These are phyloP conservation scores for Athalia rosae DNA, from an alignment of 2,888 invertebrate species.

Conservation along the genomic window DNA sequence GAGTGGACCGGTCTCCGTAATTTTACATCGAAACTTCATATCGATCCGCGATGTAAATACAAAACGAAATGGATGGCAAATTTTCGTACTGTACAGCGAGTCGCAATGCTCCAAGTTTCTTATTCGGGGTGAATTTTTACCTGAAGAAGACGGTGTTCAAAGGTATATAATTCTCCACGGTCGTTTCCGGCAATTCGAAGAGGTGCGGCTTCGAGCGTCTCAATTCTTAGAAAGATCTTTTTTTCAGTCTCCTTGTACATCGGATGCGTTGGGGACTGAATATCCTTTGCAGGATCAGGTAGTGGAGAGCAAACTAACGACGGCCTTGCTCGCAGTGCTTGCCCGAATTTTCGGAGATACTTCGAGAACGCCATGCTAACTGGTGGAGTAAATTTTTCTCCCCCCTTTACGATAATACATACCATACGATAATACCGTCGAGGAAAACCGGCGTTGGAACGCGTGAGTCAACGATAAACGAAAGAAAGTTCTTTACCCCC, in stretches of 20 bases:
- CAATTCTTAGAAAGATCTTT: background rate
- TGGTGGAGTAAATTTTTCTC: slow-evolving; percentile 6
- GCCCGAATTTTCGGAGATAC: background rate
- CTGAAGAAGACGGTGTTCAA: background rate
- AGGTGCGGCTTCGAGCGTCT: background rate
- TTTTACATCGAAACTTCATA: background rate
- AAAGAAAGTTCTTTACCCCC: slow-evolving; percentile 5
- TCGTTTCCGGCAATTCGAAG: slow-evolving; percentile 28
- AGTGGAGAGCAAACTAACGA: too few relatives aligned
- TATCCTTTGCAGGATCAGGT: too few relatives aligned
- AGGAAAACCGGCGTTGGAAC: background rate
- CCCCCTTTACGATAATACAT: background rate
- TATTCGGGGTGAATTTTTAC: background rate
- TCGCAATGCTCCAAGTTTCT: background rate
- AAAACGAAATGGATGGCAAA: background rate
- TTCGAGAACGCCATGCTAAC: slow-evolving; percentile 14
- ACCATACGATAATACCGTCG: background rate
- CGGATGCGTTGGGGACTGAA: too few relatives aligned
- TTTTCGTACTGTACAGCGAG: too few relatives aligned
- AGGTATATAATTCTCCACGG: background rate
- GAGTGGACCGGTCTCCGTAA: too few relatives aligned
- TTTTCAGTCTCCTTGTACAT: background rate
- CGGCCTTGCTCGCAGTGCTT: background rate
- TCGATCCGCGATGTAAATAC: background rate
- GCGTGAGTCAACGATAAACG: too few relatives aligned